phyloP scores from a whole-genome alignment of 2,113 vertebrate species.

The Donacobius atricapilla region DNA sequence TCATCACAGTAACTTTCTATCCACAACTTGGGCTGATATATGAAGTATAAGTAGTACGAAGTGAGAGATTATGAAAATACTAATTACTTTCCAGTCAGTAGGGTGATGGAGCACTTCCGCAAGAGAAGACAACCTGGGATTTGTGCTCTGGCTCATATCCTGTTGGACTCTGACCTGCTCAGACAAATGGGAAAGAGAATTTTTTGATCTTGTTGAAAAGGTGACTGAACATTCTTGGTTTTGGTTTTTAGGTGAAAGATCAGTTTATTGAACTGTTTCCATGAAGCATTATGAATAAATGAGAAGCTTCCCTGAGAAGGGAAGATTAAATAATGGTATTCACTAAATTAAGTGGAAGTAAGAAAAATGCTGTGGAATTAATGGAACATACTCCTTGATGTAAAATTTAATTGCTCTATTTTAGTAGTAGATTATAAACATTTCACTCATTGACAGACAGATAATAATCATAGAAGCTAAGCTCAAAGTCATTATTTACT shows the following conservation, averaged over 20 bases:
- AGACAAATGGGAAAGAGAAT: not conserved
- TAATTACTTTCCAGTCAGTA: not conserved
- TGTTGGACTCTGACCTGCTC: not conserved
- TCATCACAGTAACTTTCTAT: not conserved
- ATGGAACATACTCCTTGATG: not conserved
- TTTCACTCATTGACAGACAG: not conserved
- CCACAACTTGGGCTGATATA: not conserved
- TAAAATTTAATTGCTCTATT: not conserved
- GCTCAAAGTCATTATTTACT: not conserved
- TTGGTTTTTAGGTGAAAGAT: not conserved
- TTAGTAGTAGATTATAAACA: not conserved
- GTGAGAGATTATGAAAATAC: not conserved
- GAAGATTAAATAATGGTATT: not conserved
- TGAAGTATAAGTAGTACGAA: not conserved
- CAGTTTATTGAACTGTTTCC: not conserved
- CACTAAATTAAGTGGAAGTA: not conserved
- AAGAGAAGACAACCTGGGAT: not conserved
- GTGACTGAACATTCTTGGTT: not conserved
- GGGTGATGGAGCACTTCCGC: not conserved
- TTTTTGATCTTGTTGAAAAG: not conserved
- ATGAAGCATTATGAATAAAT: not conserved
- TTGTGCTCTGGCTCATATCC: fast-evolving
- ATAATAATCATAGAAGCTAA: not conserved
- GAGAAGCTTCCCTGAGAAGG: not conserved
- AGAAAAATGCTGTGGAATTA: not conserved